Evolutionary conservation across 1,140 invertebrate species (phyloP).

Genomic region (Pogonomyrmex barbatus): DNA sequence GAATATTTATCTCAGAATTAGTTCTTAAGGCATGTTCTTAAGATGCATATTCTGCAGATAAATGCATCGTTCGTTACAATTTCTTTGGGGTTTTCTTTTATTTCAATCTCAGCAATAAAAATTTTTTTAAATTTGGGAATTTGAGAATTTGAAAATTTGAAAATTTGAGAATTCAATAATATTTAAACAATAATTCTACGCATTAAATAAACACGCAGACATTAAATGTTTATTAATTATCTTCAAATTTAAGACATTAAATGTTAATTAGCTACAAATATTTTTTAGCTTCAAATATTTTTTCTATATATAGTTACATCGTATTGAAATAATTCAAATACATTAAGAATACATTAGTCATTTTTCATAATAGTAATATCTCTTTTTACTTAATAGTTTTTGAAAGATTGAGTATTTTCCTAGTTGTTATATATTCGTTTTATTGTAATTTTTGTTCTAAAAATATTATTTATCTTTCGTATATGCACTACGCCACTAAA

Average conservation of each 20-base stretch:
- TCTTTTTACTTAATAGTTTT: background rate
- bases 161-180: background rate
- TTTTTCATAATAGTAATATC: background rate
- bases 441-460: background rate
- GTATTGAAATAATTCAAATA: background rate
- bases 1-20: conserved; percentile 33
- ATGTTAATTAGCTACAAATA: background rate
- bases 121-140: background rate
- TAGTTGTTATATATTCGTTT: background rate
- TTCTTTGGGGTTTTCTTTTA: background rate
- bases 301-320: background rate
- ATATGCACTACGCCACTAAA: background rate
- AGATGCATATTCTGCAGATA: background rate
- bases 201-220: background rate
- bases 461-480: background rate
- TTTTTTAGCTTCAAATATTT: background rate
- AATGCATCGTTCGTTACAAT: background rate
- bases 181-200: background rate
- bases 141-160: background rate
- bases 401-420: background rate
- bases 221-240: background rate
- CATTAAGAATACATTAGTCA: background rate
- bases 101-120: background rate
- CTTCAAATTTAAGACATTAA: background rate
- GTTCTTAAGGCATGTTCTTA: background rate